Evolutionary conservation across 2,888 invertebrate genomes (phyloP), one percentile per base, ranked within the genome.

Genomic region (Eupithecia subfuscata): DNA sequence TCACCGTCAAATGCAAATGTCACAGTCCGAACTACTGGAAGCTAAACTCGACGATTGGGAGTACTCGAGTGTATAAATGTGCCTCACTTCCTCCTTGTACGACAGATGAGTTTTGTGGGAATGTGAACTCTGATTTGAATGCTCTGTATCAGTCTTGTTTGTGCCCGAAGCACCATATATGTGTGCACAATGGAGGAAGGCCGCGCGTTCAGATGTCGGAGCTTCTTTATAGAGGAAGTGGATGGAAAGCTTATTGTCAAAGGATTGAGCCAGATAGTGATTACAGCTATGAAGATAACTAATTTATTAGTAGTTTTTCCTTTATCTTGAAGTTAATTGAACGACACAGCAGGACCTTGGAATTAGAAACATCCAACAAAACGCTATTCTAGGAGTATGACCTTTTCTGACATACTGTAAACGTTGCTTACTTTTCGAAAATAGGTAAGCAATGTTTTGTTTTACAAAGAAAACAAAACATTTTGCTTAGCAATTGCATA

Each of bases 111-210:
- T 95, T 95, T 82, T 97, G 97, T 83, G 97, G 96, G 0, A 92
- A 96, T 76, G 95, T 96, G 12, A 92, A 95, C 81, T 87, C 91
- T n/a, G 96, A 96, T 81, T 85, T 95, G 12, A 95, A 95, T 77
- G 95, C 96, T 11, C 90, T 96, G 18, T 96, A 96, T 84, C 96
- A 96, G 83, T 95, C 94, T 11, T 97, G 96, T 79, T 89, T 95
- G 37, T 97, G 97, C 80, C 96, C 96, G 0, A 86, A 87, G 75
- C 93, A 94, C 14, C 95, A 96, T 82, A 92, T 96, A 43, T 97
- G 97, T 83, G 91, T 96, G 22, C 95, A 95, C 75, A 89, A 87
- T 43, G 93, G 95, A 40, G 94, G 95, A 12, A 82, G 95, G 64
- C 86, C 93, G 40, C 85, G 88, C 48, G 84, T 88, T 12, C 89